Base-by-base conservation (phyloP, 1,140 invertebrate species). In the Papilio polyxenes region DNA sequence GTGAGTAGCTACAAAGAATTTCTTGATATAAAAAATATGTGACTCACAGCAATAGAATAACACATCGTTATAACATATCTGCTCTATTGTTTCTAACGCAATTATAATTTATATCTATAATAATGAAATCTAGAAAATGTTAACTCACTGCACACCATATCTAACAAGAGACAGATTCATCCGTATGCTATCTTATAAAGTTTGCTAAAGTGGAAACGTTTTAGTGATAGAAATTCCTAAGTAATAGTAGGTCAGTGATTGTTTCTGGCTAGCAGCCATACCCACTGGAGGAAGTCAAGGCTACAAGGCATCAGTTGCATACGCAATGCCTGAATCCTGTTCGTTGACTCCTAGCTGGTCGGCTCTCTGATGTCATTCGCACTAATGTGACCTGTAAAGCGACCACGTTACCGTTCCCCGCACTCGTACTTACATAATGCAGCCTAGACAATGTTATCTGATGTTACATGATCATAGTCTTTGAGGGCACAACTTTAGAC, bases 331-430 rank as follows among this genome's bases (percentile, higher is more conserved):
- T 48, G 85, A 91, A 93, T 93, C 92, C 92, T 94, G 93, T 94
- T 93, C 92, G 89, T 91, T 93, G 92, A 92, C 92, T 92, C 87
- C 88, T 88, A 88, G 92, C 91, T 89, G 92, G 91, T 94, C 92
- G 91, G 91, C 88, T 88, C 87, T 88, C 89, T 92, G 92, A 92
- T 94, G 92, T 92, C 91, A 92, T 92, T 90, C 86, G 89, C 89
- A 89, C 88, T 87, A 92, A 87, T 91, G 89, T 92, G 92, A 94
- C 92, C 92, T 92, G 92, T 88, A 91, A 91, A 91, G 87, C 88
- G 90, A 92, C 90, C 87, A 89, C 86, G 89, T 92, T 91, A 91
- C 91, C 88, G 91, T 92, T 94, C 88, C 85, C 86, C 85, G 86
- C 89, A 92, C 85, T 91, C 90, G 86, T 85, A 87, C 90, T 93